Evolutionary conservation across 92 coral and sea anemone species (phyloP), one percentile per base, ranked within the genome.

Genomic region (Palythoa heliodiscus): DNA sequence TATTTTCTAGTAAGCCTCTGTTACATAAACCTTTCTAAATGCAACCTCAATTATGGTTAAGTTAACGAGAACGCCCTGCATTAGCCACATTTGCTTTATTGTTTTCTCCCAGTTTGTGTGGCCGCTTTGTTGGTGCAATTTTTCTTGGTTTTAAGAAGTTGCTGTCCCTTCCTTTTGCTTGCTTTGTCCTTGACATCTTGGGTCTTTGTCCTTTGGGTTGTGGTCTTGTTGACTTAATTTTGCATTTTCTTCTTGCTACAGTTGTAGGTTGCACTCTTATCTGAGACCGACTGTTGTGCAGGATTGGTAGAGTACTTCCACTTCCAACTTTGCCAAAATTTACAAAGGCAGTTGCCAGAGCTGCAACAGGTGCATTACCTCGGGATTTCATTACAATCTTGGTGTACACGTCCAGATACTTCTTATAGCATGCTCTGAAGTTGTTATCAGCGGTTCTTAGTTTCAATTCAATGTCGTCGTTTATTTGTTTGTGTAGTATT

Each of bases 321-420:
- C 53, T 43, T 63, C 63, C 78, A 37, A 72, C 69, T 77, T 76
- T 86, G 9, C 94, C 94, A 88, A 91, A 88, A 86, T 87, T 71
- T 38, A 57, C 89, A 81, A 70, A 88, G 10, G 89, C 91, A 86
- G 63, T 61, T 60, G 91, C 88, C 66, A 91, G 94, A 66, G 89
- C 37, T 24, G 82, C 82, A 29, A 76, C 43, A 48, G 24, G 50
- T 76, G 82, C 77, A 5, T 73, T 20, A 29, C 77, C 77, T 73
- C 77, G 11, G 24, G 55, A 43, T 52, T 52, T 73, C 23, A 66
- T 13, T 22, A 55, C 24, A 83, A 52, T 76, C 54, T 83, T 83
- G 15, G 22, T 63, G 79, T 83, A 83, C 52, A 52, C 52, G 0
- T 83, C 43, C 53, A 50, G 79, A 67, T 83, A 83, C 20, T 50